Conservation (phyloP, 1,140 invertebrate genomes). For the Neotoxoptera formosana region DNA sequence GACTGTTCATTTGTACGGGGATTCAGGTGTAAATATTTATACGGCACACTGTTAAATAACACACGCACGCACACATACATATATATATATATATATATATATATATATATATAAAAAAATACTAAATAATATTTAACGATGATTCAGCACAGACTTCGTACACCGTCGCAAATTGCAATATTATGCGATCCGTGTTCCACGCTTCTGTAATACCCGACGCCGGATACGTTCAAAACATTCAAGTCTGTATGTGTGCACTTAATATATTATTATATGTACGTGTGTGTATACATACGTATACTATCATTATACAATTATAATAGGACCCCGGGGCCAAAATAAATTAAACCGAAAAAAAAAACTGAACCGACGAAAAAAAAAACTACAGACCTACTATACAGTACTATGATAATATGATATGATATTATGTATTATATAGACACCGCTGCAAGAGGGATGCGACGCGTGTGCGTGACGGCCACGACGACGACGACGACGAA, state of each 20-base stretch:
- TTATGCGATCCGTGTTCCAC: not conserved
- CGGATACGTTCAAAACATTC: not conserved
- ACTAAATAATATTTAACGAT: not conserved
- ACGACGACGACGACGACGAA: not conserved
- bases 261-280: too few species aligned
- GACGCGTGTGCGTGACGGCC: not conserved
- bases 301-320: constrained; percentile 3
- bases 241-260: constrained; percentile 1
- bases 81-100: too few species aligned
- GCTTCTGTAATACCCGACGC: not conserved
- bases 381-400: too few species aligned
- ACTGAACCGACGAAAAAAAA: too few species aligned
- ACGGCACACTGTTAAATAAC: not conserved
- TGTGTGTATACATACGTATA: too few species aligned
- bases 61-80: too few species aligned
- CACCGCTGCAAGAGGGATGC: not conserved
- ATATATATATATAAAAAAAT: not conserved
- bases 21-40: not conserved
- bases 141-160: not conserved
- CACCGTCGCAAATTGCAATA: not conserved
- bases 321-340: not conserved
- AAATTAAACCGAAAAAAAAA: constrained; percentile 16
- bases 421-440: not conserved
- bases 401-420: too few species aligned
- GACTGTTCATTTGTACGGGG: not conserved